phyloP scores from a whole-genome alignment of 2,113 vertebrate genomes.

The Cavia porcellus region DNA sequence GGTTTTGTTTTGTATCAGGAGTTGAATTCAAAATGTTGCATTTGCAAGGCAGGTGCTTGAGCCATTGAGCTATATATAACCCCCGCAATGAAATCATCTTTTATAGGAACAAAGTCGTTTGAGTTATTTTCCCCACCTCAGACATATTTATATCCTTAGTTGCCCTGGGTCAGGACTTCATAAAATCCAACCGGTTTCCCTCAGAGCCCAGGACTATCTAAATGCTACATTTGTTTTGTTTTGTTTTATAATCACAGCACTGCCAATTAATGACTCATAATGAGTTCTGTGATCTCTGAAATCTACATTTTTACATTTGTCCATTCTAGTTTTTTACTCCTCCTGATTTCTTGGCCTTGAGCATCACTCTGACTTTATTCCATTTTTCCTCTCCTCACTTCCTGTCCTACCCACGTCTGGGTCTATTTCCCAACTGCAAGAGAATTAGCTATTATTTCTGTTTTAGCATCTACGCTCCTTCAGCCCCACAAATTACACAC shows the following conservation, averaged over 20 bases:
- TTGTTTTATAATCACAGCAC: conserved; percentile 65
- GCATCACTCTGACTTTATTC: conserved; percentile 36
- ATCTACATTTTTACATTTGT: conserved; percentile 42
- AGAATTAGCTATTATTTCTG: neutral
- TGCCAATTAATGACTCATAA: conserved; percentile 54
- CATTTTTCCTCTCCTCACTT: neutral
- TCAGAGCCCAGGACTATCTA: conserved; percentile 20
- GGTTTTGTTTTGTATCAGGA: no score
- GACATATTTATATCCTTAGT: neutral
- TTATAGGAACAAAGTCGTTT: neutral
- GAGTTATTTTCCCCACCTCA: neutral
- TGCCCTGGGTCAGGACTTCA: neutral
- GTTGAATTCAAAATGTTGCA: no score
- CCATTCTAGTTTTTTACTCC: neutral
- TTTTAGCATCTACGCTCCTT: neutral
- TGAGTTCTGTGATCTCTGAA: conserved; percentile 59
- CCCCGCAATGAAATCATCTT: neutral
- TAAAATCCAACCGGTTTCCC: conserved; percentile 25
- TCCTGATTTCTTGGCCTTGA: conserved; percentile 10
- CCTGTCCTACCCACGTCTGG: neutral
- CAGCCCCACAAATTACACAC: neutral
- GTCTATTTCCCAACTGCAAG: neutral
- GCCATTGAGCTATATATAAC: no score
- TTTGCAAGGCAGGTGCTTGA: no score
- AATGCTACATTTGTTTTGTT: neutral